Evolutionary conservation across 1,140 invertebrate species (phyloP), one percentile per base, ranked within the genome.

Genomic region (Gonatopus flavifemur): DNA sequence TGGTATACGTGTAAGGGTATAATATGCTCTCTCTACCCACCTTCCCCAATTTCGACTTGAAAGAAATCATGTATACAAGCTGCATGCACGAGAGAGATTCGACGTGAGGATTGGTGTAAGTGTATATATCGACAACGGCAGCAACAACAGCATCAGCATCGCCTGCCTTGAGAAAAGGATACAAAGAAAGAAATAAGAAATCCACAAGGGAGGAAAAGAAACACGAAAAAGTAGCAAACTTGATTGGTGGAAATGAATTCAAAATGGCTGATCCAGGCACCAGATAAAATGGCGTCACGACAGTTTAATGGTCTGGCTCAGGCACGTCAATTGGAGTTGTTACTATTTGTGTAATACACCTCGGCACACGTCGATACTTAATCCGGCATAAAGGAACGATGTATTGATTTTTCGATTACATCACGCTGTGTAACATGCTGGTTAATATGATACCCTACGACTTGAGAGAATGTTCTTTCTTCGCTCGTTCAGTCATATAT

Each of bases 161-260:
- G 43, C 16, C 54, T 19, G 25, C 36, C 48, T 43, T 22, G 25
- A 15, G 35, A 24, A 37, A 41, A 47, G 21, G 38, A 25, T 16
- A 22, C 32, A 51, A n/a, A n/a, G n/a, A n/a, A n/a, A n/a, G n/a
- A n/a, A n/a, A n/a, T n/a, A n/a, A n/a, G n/a, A n/a, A n/a, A n/a
- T n/a, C n/a, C n/a, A n/a, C n/a, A n/a, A n/a, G n/a, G 38, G 53
- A 59, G 56, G 22, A 64, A 69, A 69, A 67, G 63, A 64, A 64
- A 64, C 62, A 59, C 59, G 57, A 62, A 63, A 63, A 63, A 58
- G 59, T 63, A 53, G 51, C 52, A 22, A 48, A 59, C 66, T 66
- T 57, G 66, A 72, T 72, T 72, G 74, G 70, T 66, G 57, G 58
- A 74, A 75, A 75, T 73, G 62, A 68, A 74, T 75, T 75, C 74